Evolutionary conservation across 2,888 invertebrate species (phyloP), one percentile per base, ranked within the genome.

Genomic region (Dione vanillae): DNA sequence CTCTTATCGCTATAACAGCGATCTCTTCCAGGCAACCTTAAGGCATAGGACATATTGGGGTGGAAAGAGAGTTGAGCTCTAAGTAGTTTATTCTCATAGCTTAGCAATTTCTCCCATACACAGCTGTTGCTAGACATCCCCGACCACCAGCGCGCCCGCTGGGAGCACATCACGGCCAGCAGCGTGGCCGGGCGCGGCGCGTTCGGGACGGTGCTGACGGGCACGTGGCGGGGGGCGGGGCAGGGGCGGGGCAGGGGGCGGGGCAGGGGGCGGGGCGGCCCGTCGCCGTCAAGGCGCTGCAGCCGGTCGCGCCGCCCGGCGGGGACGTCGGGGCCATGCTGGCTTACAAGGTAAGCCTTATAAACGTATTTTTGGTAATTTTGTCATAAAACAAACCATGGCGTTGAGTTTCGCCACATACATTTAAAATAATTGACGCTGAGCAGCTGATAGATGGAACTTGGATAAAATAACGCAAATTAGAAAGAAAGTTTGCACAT

Each of bases 171-270:
- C 5, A 95, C 96, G 56, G 94, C 97, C 70, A 96, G 96, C 0
- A 94, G 95, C 0, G 89, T 97, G 65, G 94, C 98, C 45, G 99
- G 99, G 0, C 95, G 99, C n/a, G 99, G 99, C 1, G 99, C 99
- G 0, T 99, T 99, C 93, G 99, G 99, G 0, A 98, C 99, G 79
- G 99, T 99, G 10, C 98, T 98, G 85, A 95, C 96, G 80, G 98
- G 97, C 0, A 94, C 94, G 7, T 96, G 96, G 86, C 95, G 81
- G 76, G 6, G 77, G 27, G 2, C 27, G 2, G 95, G 75, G 85
- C 94, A 94, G 69, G 68, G 51, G 54, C 72, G n/a, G n/a, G n/a
- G 2, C 70, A 71, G 27, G 77, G 77, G 5, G 85, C 99, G 1
- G 99, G 96, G 99, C 92, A 99, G 99, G 92, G 98, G 99, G 95